Conservation (phyloP, 2,113 vertebrate genomes). For the Pedionomus torquatus region DNA sequence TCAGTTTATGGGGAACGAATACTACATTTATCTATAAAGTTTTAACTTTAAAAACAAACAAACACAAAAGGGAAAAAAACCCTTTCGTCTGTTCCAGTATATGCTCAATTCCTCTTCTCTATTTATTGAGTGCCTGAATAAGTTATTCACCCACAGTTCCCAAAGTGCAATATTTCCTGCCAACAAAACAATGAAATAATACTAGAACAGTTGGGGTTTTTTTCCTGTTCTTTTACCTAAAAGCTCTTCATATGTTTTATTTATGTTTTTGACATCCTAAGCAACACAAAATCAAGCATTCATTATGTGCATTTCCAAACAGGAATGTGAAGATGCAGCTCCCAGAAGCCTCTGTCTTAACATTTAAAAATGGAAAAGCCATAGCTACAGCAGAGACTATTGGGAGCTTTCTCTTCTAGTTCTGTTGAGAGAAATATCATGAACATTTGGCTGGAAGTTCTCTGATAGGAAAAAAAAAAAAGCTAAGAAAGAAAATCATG, state of each 20-base stretch:
- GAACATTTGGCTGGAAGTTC: neutral
- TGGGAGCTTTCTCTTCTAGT: neutral
- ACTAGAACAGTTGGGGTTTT: neutral
- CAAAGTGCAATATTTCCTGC: neutral
- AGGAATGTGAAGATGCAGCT: neutral
- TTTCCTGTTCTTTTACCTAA: neutral
- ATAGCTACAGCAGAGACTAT: neutral
- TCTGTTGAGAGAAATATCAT: neutral
- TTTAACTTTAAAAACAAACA: neutral
- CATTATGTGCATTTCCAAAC: constrained; percentile 29
- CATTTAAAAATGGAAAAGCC: neutral
- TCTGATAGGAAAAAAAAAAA: neutral
- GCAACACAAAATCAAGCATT: neutral
- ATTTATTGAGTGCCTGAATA: neutral
- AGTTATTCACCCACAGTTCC: neutral
- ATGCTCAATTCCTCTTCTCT: neutral
- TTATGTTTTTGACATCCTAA: constrained; percentile 19
- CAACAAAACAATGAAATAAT: constrained; percentile 5
- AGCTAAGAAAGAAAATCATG: neutral
- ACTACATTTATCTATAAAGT: neutral
- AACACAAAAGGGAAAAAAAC: neutral
- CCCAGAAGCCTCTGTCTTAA: neutral
- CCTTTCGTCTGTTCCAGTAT: neutral
- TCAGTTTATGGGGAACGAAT: neutral
- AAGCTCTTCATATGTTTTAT: constrained; percentile 40